Evolutionary conservation across 2,797 vertebrate genomes (phyloP), one percentile per base, ranked within the genome.

Genomic region (Anguilla anguilla): DNA sequence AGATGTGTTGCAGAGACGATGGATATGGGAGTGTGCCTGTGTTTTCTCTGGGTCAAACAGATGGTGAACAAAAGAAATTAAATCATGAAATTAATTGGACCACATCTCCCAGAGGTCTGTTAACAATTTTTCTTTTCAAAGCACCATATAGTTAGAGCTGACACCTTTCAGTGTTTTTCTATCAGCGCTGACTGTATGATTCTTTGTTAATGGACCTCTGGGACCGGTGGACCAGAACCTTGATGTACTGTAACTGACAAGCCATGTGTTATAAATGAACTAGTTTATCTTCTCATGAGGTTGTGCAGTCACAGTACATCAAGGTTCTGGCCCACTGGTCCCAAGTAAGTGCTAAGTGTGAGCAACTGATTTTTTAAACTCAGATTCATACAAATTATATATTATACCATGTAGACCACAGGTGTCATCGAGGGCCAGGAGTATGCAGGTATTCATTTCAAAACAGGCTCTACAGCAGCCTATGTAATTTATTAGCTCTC

Each of bases 121-220:
- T 51, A 82, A 79, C 74, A 35, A 7, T 82, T 82, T 49, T 82
- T 51, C 46, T 49, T n/a, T 3, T 82, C 19, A 82, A 82, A 82
- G 79, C 22, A 10, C 79, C 79, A 25, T n/a, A n/a, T n/a, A 82
- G 25, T 10, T 51, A n/a, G 46, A n/a, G 46, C 17, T n/a, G 79
- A 82, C 46, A 35, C 13, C 4, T 43, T 9, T 82, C 19, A n/a
- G 46, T 51, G 79, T 82, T 81, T 81, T 19, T 51, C 25, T 51
- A 19, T 11, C 79, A 82, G 79, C 19, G 9, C 22, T 25, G 25
- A 82, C 43, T 82, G 22, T 82, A 51, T 9, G 6, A 10, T n/a
- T 19, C 19, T 82, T 82, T 82, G 46, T 82, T 82, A 51, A 82
- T 82, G 19, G 79, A 82, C 79, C 25, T 51, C 6, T 51, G 79